phyloP scores from a whole-genome alignment of 2,797 vertebrate genomes.

The Xyrichtys novacula region DNA sequence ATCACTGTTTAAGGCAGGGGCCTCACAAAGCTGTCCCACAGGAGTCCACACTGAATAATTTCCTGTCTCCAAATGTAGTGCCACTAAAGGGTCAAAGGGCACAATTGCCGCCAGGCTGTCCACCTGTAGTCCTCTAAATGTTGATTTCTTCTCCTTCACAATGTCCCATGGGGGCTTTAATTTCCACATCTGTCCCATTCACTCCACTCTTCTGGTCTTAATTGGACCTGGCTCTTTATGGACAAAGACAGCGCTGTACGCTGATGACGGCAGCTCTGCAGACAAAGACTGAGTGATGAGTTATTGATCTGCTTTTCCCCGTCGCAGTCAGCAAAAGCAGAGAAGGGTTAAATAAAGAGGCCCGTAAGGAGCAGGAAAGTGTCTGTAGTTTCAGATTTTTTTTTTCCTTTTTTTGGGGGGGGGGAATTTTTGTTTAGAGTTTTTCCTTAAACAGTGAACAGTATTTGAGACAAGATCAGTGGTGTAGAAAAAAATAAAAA shows the following conservation, averaged over 20 bases:
- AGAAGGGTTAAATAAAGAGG: constrained; percentile 5
- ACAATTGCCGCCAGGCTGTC: constrained; percentile 31
- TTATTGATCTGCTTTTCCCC: constrained; percentile 66
- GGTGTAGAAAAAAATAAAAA: too few species aligned
- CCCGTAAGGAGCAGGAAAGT: not conserved
- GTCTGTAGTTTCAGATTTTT: too few species aligned
- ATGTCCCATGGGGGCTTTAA: constrained; percentile 50
- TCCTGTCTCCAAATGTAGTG: constrained; percentile 4
- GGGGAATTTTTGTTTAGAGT: too few species aligned
- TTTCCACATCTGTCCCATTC: constrained; percentile 48
- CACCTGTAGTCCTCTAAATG: constrained; percentile 30
- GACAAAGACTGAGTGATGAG: constrained; percentile 67
- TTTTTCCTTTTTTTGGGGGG: too few species aligned
- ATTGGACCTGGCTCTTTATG: constrained; percentile 53
- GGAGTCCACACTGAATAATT: constrained; percentile 23
- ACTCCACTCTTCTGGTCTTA: constrained; percentile 27
- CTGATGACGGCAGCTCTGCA: constrained; percentile 38
- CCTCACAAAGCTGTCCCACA: not conserved
- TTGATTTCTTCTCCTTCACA: constrained; percentile 46
- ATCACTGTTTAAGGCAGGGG: not conserved
- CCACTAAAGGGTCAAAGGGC: constrained; percentile 30
- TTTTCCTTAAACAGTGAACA: too few species aligned
- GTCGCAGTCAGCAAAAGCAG: constrained; percentile 19
- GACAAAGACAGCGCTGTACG: constrained; percentile 26
- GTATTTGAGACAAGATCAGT: too few species aligned